These are phyloP conservation scores for Microcebus murinus DNA, from an alignment of 2,113 vertebrate genomes.

Conservation along the genomic window DNA sequence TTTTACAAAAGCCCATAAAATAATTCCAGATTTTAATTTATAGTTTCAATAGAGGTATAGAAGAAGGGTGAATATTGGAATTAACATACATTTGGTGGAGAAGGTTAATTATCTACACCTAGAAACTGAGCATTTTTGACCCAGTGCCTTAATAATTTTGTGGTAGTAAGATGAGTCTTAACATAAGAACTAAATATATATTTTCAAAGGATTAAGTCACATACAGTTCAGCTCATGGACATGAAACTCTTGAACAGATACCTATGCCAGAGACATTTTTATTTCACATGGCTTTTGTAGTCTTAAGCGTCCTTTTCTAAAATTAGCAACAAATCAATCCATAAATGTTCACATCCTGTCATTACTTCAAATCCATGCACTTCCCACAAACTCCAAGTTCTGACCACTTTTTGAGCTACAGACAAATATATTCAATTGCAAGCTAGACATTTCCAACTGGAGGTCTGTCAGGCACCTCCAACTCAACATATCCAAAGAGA, in stretches of 20 bases:
- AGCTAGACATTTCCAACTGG: neutral
- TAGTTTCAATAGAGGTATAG: neutral
- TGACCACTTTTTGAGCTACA: neutral
- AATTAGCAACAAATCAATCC: conserved; percentile 62
- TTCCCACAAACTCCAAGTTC: conserved; percentile 11
- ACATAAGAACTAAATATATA: conserved; percentile 63
- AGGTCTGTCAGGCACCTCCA: neutral
- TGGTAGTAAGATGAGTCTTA: conserved; percentile 39
- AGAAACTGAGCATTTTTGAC: neutral
- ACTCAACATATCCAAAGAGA: conserved; percentile 24
- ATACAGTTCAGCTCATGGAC: conserved; percentile 7
- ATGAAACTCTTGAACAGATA: conserved; percentile 40
- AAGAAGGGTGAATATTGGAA: neutral
- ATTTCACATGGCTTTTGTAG: neutral
- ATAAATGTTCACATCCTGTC: conserved; percentile 51
- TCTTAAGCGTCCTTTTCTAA: conserved; percentile 47
- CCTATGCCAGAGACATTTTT: conserved; percentile 38
- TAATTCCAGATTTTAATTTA: conserved; percentile 31
- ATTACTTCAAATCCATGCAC: conserved; percentile 46
- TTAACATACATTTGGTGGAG: too few species aligned
- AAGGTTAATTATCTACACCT: conserved; percentile 46
- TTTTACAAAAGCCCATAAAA: neutral
- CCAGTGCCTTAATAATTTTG: neutral
- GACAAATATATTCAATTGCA: conserved; percentile 40
- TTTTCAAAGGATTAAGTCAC: conserved; percentile 63